These are phyloP conservation scores for Stegodyphus mimosarum DNA, from an alignment of 1,140 invertebrate species.

Conservation along the genomic window DNA sequence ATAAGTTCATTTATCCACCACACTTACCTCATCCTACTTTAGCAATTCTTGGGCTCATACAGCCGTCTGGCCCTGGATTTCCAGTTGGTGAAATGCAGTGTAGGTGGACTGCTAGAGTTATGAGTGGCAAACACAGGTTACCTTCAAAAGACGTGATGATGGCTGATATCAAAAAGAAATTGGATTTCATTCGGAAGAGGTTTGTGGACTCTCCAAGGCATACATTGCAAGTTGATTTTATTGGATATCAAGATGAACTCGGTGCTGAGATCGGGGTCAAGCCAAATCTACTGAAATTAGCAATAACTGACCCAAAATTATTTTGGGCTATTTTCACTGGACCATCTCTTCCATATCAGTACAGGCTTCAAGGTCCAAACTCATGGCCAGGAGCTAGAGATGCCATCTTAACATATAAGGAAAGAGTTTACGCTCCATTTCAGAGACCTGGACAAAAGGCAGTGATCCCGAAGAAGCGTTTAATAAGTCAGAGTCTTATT, in stretches of 20 bases:
- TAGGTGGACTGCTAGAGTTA: slow-evolving; percentile 45
- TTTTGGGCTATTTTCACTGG: slow-evolving; percentile 66
- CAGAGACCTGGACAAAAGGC: slow-evolving; percentile 55
- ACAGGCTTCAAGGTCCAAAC: slow-evolving; percentile 67
- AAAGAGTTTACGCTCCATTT: slow-evolving; percentile 62
- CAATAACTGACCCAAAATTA: slow-evolving; percentile 66
- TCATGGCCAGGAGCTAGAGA: slow-evolving; percentile 68
- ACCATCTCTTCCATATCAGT: slow-evolving; percentile 69
- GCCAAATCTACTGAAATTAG: slow-evolving; percentile 66
- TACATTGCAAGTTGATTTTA: slow-evolving; percentile 61
- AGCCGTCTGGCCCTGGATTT: slow-evolving; percentile 52
- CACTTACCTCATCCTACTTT: slow-evolving; percentile 54
- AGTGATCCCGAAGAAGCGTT: background rate
- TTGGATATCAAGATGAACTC: slow-evolving; percentile 63
- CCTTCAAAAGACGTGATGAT: slow-evolving; percentile 60
- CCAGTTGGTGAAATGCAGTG: slow-evolving; percentile 57
- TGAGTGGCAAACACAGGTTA: slow-evolving; percentile 63
- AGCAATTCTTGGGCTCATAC: slow-evolving; percentile 54
- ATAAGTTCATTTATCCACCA: slow-evolving; percentile 69
- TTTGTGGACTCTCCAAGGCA: slow-evolving; percentile 64
- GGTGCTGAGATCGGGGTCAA: slow-evolving; percentile 66
- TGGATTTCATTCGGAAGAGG: slow-evolving; percentile 60
- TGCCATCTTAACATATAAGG: slow-evolving; percentile 65
- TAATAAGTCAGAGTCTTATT: background rate
- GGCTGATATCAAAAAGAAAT: slow-evolving; percentile 57